phyloP scores from a whole-genome alignment of 2,888 invertebrate genomes.

The Gandaritis pyraliata region DNA sequence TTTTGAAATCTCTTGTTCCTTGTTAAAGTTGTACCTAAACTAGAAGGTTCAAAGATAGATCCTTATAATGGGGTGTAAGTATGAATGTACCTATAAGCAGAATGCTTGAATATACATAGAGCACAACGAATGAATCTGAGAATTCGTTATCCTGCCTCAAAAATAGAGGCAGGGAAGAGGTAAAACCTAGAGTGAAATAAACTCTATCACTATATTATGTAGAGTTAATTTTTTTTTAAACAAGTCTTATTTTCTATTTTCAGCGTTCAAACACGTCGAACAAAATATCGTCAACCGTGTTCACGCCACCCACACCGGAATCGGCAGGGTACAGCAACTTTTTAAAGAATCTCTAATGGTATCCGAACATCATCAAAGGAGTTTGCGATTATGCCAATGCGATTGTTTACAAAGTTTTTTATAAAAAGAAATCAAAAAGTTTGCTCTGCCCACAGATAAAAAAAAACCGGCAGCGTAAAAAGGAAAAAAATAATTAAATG shows the following conservation, averaged over 20 bases:
- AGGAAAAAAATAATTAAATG: too few relatives aligned
- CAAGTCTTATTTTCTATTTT: slow-evolving; percentile 40
- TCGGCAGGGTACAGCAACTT: slow-evolving; percentile 79
- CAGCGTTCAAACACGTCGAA: slow-evolving; percentile 76
- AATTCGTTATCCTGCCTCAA: too few relatives aligned
- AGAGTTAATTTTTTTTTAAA: background rate
- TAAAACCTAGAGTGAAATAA: too few relatives aligned
- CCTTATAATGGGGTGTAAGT: too few relatives aligned
- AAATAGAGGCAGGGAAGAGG: too few relatives aligned
- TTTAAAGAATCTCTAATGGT: slow-evolving; percentile 79
- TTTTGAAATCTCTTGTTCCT: background rate
- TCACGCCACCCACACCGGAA: slow-evolving; percentile 75
- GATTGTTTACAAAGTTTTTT: slow-evolving; percentile 43
- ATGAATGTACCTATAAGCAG: too few relatives aligned
- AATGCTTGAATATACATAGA: too few relatives aligned
- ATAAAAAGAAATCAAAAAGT: background rate
- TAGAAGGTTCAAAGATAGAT: too few relatives aligned
- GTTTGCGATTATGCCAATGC: slow-evolving; percentile 54
- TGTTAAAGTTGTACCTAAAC: too few relatives aligned
- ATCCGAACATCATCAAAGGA: slow-evolving; percentile 47
- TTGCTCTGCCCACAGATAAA: background rate
- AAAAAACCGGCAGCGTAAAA: background rate
- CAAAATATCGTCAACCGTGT: slow-evolving; percentile 76
- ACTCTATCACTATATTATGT: background rate
- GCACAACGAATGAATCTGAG: too few relatives aligned